Evolutionary conservation across 1,140 invertebrate species (phyloP), one percentile per base, ranked within the genome.

Genomic region (Drosophila simulans): DNA sequence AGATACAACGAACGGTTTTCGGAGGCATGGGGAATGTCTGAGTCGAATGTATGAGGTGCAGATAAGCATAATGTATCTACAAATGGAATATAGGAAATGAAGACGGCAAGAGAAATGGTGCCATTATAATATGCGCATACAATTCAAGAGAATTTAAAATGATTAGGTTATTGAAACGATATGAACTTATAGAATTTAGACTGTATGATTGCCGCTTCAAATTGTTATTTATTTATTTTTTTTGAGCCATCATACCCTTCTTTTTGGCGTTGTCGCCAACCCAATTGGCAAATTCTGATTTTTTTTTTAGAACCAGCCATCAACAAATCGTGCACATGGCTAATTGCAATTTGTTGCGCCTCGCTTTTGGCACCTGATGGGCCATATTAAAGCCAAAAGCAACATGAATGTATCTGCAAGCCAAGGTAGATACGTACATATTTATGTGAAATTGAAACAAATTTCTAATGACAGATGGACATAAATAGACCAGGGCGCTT

Each of bases 311-410:
- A 49, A 75, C 46, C 49, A 62, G 56, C 76, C 71, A 71, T 83
- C 71, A 84, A 63, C 68, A 71, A 66, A 60, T 72, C 27, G 48
- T 74, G 63, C 68, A 88, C 81, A 85, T 78, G 82, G 82, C 83
- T 85, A 85, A 85, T 85, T 85, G 82, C 82, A 71, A 88, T 75
- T 71, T 88, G 81, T 88, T 73, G 78, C 74, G 81, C 73, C 83
- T 77, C 74, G 83, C 81, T 88, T 88, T 88, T 85, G 82, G 82
- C 83, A 85, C 83, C 82, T 85, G 82, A 85, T 85, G 83, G 83
- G 82, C 79, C 83, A 85, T 88, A 83, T 74, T 78, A 62, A 88
- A 78, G 75, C 74, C 49, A 78, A 64, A 56, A 53, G 37, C 56
- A 63, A 31, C 10, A 27, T 25, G 27, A 56, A 68, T 54, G 65